Conservation (phyloP, 2,113 vertebrate species). For the Clarias magur region DNA sequence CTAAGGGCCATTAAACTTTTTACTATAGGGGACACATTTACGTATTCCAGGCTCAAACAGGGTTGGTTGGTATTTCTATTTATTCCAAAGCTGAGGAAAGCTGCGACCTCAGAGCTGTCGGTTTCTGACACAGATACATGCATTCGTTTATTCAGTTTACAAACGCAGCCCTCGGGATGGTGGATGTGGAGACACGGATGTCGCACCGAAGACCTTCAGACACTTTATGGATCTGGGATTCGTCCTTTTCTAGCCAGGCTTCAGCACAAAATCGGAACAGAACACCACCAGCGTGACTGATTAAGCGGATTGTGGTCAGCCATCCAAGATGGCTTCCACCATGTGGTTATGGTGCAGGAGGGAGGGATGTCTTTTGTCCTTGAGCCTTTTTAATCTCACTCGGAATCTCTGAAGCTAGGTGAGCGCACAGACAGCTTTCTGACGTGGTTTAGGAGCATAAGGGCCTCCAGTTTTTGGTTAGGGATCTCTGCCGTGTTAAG, state of each 20-base stretch:
- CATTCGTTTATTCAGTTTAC: conserved; percentile 51
- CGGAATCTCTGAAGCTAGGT: background rate
- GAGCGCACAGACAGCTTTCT: conserved; percentile 18
- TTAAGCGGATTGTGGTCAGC: conserved; percentile 26
- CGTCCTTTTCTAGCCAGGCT: conserved; percentile 15
- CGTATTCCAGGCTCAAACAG: conserved; percentile 33
- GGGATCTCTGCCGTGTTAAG: conserved; percentile 17
- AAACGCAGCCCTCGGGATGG: conserved; percentile 39
- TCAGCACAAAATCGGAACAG: conserved; percentile 11
- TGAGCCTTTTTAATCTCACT: background rate
- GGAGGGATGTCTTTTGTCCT: conserved; percentile 8
- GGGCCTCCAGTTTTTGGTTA: background rate
- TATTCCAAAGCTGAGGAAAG: conserved; percentile 53
- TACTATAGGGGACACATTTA: conserved; percentile 38
- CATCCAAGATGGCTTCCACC: conserved; percentile 34
- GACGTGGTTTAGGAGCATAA: background rate
- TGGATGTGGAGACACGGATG: conserved; percentile 5
- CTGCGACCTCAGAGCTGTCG: conserved; percentile 50
- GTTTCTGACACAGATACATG: conserved; percentile 58
- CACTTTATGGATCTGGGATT: conserved; percentile 18
- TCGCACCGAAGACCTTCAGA: conserved; percentile 31
- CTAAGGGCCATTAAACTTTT: background rate
- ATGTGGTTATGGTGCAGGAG: conserved; percentile 21
- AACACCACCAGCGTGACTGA: conserved; percentile 37
- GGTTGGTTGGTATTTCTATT: conserved; percentile 50